Evolutionary conservation across 1,140 invertebrate species (phyloP).

Genomic region (Agraylea sexmaculata): DNA sequence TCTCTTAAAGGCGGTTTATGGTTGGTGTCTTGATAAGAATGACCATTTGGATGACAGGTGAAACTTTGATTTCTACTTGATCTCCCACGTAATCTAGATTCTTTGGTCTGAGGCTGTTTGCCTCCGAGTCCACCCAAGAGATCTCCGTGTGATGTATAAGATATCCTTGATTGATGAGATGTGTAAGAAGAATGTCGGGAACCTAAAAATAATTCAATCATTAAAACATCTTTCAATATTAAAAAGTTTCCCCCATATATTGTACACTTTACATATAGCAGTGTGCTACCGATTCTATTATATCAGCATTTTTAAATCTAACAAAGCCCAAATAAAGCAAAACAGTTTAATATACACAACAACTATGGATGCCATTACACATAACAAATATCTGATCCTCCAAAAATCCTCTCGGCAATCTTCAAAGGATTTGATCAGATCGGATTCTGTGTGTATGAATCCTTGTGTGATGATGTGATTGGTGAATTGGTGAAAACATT

Average conservation of each 20-base stretch:
- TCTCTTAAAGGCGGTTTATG: constrained; percentile 56
- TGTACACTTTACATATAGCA: no score
- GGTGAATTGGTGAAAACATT: no score
- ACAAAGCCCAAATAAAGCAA: not conserved
- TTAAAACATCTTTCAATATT: not conserved
- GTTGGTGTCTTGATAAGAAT: constrained; percentile 45
- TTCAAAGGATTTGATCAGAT: no score
- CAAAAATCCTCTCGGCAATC: no score
- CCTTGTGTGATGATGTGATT: no score
- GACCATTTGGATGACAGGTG: constrained; percentile 37
- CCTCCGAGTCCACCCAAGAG: constrained; percentile 60
- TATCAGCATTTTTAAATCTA: not conserved
- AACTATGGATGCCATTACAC: no score
- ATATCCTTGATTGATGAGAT: constrained; percentile 81
- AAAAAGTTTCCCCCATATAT: not conserved
- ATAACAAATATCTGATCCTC: no score
- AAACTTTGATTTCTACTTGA: constrained; percentile 58
- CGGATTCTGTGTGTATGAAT: no score
- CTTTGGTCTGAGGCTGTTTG: constrained; percentile 58
- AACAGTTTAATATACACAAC: not conserved
- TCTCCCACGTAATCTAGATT: constrained; percentile 64
- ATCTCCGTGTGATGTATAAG: constrained; percentile 88
- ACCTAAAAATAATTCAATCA: constrained; percentile 37
- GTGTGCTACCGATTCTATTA: no score
- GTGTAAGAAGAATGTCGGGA: constrained; percentile 89